Evolutionary conservation across 2,113 vertebrate genomes (phyloP).

Genomic region (Syrmaticus mikado): DNA sequence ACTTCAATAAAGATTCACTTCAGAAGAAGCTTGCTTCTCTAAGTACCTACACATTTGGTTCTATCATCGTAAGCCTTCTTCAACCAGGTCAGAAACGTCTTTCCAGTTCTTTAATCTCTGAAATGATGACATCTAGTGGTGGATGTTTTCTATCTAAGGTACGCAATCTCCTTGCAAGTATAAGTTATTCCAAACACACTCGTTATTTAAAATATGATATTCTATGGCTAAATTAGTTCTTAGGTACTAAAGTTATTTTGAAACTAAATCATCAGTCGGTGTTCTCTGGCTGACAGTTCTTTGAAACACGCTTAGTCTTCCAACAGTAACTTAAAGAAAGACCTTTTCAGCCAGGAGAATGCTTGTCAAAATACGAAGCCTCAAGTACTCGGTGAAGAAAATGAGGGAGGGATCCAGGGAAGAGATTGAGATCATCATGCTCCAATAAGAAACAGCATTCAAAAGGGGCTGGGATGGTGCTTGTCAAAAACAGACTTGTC

Average conservation of each 20-base stretch:
- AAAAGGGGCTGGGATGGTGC: background rate
- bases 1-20: background rate
- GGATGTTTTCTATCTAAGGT: background rate
- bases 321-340: background rate
- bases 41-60: background rate
- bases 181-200: background rate
- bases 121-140: slow-evolving; percentile 61
- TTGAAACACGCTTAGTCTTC: background rate
- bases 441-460: background rate
- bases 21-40: background rate
- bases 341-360: slow-evolving; percentile 2
- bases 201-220: background rate
- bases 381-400: background rate
- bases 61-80: background rate
- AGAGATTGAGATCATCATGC: background rate
- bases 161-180: background rate
- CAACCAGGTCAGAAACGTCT: background rate
- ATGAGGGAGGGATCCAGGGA: background rate
- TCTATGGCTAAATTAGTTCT: background rate
- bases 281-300: background rate
- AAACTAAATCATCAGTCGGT: slow-evolving; percentile 10
- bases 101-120: background rate
- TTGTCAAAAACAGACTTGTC: background rate
- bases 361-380: slow-evolving; percentile 25
- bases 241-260: background rate